Conservation (phyloP, 2,113 vertebrate species). For the Melanerpes aurifrons region DNA sequence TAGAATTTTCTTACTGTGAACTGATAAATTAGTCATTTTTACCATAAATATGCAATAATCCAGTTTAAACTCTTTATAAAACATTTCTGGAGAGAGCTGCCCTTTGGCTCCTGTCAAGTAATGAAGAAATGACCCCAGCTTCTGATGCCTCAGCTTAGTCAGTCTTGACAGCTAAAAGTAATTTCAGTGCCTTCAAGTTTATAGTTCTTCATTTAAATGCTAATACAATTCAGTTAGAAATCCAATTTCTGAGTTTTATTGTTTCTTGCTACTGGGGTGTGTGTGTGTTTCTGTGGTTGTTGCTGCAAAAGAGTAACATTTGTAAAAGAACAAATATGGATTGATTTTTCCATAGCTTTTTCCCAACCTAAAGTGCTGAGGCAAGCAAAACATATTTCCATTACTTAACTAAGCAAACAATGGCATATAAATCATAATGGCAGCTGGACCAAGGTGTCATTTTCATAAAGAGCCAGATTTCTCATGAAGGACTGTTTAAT, state of each 20-base stretch:
- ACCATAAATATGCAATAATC: conserved; percentile 2
- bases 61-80: conserved; percentile 36
- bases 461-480: conserved; percentile 74
- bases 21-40: conserved; percentile 56
- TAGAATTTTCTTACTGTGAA: conserved; percentile 37
- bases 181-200: conserved; percentile 43
- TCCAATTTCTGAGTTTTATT: conserved; percentile 32
- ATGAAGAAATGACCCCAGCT: conserved; percentile 43
- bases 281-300: rapidly evolving
- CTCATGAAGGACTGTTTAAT: conserved; percentile 78
- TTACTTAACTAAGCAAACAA: conserved; percentile 73
- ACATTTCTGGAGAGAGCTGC: conserved; percentile 33
- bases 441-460: conserved; percentile 72
- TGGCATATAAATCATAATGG: conserved; percentile 69
- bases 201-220: conserved; percentile 60
- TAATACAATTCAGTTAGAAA: conserved; percentile 41
- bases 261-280: neutral
- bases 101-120: conserved; percentile 15
- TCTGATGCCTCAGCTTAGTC: conserved; percentile 21
- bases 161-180: conserved; percentile 32
- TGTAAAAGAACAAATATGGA: neutral
- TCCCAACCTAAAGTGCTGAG: conserved; percentile 56
- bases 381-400: conserved; percentile 70
- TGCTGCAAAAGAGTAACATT: conserved; percentile 15
- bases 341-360: conserved; percentile 38